Evolutionary conservation across 1,140 invertebrate genomes (phyloP).

Genomic region (Drosophila pectinifera): DNA sequence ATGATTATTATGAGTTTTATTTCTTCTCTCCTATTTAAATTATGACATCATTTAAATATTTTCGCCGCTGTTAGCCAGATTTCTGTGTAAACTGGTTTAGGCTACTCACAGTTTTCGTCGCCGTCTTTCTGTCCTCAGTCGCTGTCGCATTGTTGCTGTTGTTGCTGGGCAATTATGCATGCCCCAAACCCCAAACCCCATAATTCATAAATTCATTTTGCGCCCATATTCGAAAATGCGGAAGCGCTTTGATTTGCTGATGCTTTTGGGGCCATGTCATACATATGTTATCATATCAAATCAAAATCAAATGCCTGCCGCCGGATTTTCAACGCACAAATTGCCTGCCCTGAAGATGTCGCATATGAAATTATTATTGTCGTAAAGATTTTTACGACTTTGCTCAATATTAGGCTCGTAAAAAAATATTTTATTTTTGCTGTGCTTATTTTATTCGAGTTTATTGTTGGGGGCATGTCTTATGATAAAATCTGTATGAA

Average conservation of each 20-base stretch:
- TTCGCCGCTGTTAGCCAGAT: constrained; percentile 65
- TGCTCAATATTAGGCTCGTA: constrained; percentile 68
- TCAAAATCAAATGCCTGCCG: not conserved
- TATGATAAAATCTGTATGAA: constrained; percentile 13
- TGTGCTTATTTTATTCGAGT: constrained; percentile 7
- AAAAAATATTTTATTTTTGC: constrained; percentile 60
- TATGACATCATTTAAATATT: constrained; percentile 84
- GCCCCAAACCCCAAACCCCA: constrained; percentile 68
- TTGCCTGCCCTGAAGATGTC: constrained; percentile 31
- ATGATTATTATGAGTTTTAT: constrained; percentile 65
- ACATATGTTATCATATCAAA: constrained; percentile 27
- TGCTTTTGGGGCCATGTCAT: constrained; percentile 48
- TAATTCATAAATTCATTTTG: constrained; percentile 77
- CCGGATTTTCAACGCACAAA: constrained; percentile 31
- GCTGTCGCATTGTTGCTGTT: constrained; percentile 31
- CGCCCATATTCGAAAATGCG: constrained; percentile 72
- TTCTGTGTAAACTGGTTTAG: constrained; percentile 74
- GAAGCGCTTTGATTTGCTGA: constrained; percentile 70
- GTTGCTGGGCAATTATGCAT: constrained; percentile 67
- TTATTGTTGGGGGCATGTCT: constrained; percentile 7
- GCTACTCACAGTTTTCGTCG: constrained; percentile 48
- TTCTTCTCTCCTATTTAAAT: constrained; percentile 70
- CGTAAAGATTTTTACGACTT: constrained; percentile 69
- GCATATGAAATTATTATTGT: constrained; percentile 48
- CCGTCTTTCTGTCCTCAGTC: constrained; percentile 36